phyloP scores from a whole-genome alignment of 2,797 vertebrate genomes.

The Neosalanx taihuensis region DNA sequence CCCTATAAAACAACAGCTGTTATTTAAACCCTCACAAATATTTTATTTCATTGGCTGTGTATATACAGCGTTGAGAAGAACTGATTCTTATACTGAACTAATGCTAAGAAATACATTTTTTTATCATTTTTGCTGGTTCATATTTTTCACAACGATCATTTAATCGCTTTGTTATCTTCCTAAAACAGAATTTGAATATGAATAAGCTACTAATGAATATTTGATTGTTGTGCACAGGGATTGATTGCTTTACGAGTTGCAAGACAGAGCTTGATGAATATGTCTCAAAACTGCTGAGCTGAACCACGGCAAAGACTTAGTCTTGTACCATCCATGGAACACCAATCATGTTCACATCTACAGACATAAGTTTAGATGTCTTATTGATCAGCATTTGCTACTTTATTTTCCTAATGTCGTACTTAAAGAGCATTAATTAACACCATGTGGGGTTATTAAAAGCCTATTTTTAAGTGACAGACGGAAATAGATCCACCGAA shows the following conservation, averaged over 20 bases:
- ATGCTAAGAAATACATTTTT: conserved; percentile 52
- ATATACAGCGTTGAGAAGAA: conserved; percentile 39
- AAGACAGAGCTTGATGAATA: conserved; percentile 48
- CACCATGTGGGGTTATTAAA: conserved; percentile 74
- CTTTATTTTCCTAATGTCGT: conserved; percentile 76
- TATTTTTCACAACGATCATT: conserved; percentile 32
- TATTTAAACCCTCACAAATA: conserved; percentile 30
- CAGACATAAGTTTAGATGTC: conserved; percentile 66
- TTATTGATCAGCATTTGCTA: conserved; percentile 76
- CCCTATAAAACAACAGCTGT: not conserved
- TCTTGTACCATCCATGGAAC: conserved; percentile 50
- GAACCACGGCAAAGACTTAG: conserved; percentile 61
- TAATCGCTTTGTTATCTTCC: conserved; percentile 55
- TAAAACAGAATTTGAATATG: conserved; percentile 61
- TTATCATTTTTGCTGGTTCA: conserved; percentile 56
- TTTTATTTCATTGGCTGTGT: conserved; percentile 26
- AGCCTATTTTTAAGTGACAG: conserved; percentile 81
- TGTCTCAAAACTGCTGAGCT: conserved; percentile 57
- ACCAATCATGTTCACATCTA: conserved; percentile 54
- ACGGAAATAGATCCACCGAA: conserved; percentile 77
- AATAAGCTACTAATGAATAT: conserved; percentile 71
- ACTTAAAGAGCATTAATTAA: conserved; percentile 74
- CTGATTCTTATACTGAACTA: conserved; percentile 28
- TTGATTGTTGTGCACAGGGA: conserved; percentile 60
- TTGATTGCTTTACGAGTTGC: conserved; percentile 67